These are phyloP conservation scores for Syngnathus acus DNA, from an alignment of 2,797 vertebrate genomes.

Conservation along the genomic window DNA sequence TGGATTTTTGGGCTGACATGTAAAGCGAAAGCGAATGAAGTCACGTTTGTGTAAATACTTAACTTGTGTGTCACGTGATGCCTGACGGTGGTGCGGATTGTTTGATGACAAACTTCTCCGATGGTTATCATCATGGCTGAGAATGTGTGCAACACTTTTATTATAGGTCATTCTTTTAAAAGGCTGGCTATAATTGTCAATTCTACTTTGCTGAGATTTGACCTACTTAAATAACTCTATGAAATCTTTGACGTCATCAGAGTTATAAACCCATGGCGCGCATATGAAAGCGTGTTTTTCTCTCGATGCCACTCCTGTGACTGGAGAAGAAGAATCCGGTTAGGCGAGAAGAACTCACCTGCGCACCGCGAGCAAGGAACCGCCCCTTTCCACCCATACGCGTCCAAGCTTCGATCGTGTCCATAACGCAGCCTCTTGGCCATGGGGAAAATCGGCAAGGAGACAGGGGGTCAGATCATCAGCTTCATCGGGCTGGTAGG, in stretches of 20 bases:
- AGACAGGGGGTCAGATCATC: conserved; percentile 60
- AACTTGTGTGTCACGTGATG: background rate
- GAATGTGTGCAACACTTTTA: background rate
- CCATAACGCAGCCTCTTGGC: conserved; percentile 19
- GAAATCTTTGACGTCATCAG: background rate
- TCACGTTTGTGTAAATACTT: background rate
- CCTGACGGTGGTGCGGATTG: background rate
- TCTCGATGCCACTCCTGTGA: background rate
- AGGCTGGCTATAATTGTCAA: too few relatives aligned
- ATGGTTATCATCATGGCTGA: background rate
- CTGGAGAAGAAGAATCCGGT: conserved; percentile 50
- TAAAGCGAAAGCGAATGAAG: background rate
- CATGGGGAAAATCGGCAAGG: conserved; percentile 69
- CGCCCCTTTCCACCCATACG: conserved; percentile 31
- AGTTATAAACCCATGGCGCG: background rate
- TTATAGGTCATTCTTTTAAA: too few relatives aligned
- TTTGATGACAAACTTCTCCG: background rate
- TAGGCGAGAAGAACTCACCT: conserved; percentile 47
- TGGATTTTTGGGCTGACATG: background rate
- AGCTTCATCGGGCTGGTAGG: conserved; percentile 62
- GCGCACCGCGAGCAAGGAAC: conserved; percentile 7
- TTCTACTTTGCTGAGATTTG: too few relatives aligned
- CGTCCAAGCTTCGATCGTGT: background rate
- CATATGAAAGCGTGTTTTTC: background rate
- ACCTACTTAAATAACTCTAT: too few relatives aligned